Percentiles rank a stretch among this genome's conserved stretches.
Evolutionary conservation across 2,888 invertebrate species (phyloP).

Genomic region (Megalurothrips usitatus): DNA sequence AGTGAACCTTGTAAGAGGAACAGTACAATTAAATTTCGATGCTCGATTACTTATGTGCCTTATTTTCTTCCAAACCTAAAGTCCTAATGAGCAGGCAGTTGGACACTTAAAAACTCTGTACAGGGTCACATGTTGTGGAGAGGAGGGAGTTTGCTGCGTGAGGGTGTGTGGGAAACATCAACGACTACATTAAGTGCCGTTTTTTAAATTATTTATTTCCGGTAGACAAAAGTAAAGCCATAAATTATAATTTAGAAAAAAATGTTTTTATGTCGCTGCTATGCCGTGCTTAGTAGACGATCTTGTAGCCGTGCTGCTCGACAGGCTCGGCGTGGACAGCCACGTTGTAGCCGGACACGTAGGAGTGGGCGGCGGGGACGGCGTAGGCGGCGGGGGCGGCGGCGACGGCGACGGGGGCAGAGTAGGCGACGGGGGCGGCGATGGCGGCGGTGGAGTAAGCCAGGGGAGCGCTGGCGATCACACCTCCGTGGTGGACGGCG

Average conservation of each 20-base stretch:
- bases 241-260: no score
- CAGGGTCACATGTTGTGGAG: no score
- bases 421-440: neutral
- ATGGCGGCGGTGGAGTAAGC: neutral
- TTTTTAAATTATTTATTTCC: no score
- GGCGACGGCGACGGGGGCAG: conserved; percentile 3
- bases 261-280: no score
- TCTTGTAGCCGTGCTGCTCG: conserved; percentile 45
- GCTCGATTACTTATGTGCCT: neutral
- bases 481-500: neutral
- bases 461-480: neutral
- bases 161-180: no score
- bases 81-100: no score
- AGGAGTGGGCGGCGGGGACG: conserved; percentile 39
- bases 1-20: neutral
- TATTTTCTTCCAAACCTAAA: neutral
- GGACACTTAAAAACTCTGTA: no score
- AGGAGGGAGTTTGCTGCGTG: no score
- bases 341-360: conserved; percentile 41
- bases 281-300: conserved; percentile 41
- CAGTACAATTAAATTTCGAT: neutral
- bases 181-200: no score
- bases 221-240: no score
- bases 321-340: conserved; percentile 43
- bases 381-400: conserved; percentile 6